A percentile compares a stretch with the other conserved stretches of the same genome.
phyloP scores from a whole-genome alignment of 2,888 invertebrate species.

The Dorcus parallelipipedus region DNA sequence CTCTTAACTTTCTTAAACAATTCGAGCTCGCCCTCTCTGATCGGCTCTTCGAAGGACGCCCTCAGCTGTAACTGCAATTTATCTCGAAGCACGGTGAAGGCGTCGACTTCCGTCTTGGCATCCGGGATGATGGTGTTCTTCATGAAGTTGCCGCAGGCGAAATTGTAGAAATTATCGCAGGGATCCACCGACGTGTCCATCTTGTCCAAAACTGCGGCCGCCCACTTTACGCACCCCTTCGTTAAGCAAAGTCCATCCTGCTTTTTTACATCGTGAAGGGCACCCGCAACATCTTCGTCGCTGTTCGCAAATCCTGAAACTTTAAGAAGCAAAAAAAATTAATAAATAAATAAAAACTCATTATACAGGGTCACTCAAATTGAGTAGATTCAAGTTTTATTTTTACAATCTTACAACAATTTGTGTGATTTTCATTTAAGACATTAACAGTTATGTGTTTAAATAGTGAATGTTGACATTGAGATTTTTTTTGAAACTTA shows the following conservation, averaged over 20 bases:
- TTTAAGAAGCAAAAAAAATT: not conserved
- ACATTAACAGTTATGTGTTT: too few relatives aligned
- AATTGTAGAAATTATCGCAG: slow-evolving; percentile 74
- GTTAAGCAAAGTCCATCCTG: not conserved
- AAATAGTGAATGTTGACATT: too few relatives aligned
- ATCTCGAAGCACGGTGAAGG: slow-evolving; percentile 48
- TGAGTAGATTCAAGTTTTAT: too few relatives aligned
- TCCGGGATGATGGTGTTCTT: slow-evolving; percentile 67
- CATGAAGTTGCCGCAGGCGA: slow-evolving; percentile 69
- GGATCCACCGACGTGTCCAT: slow-evolving; percentile 66
- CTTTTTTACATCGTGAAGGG: too few relatives aligned
- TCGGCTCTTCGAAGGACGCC: slow-evolving; percentile 42
- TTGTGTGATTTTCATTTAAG: too few relatives aligned
- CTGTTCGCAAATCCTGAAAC: not conserved
- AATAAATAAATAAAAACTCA: not conserved
- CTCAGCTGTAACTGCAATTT: slow-evolving; percentile 48
- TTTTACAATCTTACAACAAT: too few relatives aligned
- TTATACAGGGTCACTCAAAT: not conserved
- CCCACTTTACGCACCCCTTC: not conserved
- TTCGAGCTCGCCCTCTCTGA: slow-evolving; percentile 40
- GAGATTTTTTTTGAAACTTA: too few relatives aligned
- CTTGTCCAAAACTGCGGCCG: slow-evolving; percentile 37
- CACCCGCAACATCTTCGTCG: too few relatives aligned
- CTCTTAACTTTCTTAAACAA: slow-evolving; percentile 48
- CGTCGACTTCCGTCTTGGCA: slow-evolving; percentile 61